Conservation (phyloP, 1,140 invertebrate species). For the Cydia splendana region DNA sequence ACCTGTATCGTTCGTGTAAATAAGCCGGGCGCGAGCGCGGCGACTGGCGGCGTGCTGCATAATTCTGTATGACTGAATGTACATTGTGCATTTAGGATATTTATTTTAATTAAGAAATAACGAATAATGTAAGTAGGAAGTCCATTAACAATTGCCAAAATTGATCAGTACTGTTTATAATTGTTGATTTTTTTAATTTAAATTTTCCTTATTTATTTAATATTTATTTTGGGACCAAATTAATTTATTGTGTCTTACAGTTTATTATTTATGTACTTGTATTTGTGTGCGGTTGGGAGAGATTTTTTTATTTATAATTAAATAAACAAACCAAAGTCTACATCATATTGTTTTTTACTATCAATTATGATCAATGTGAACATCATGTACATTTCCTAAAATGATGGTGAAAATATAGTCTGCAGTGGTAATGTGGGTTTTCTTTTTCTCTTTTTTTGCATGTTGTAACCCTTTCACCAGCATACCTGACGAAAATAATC, state of each 20-base stretch:
- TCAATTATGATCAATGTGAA: conserved; percentile 51
- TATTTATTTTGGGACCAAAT: conserved; percentile 79
- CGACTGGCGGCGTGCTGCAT: conserved; percentile 54
- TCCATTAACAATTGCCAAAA: conserved; percentile 77
- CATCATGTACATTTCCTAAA: conserved; percentile 57
- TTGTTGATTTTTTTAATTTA: conserved; percentile 73
- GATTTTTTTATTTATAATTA: conserved; percentile 75
- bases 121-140: conserved; percentile 67
- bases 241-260: conserved; percentile 75
- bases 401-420: conserved; percentile 58
- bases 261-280: conserved; percentile 72
- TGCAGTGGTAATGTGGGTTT: conserved; percentile 51
- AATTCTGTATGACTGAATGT: conserved; percentile 61
- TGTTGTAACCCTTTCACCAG: not conserved
- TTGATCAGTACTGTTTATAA: conserved; percentile 68
- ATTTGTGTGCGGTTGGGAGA: conserved; percentile 72
- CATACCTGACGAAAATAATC: not conserved
- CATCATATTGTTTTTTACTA: conserved; percentile 69
- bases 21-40: conserved; percentile 56
- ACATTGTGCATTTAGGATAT: conserved; percentile 65
- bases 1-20: conserved; percentile 61
- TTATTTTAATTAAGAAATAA: conserved; percentile 74
- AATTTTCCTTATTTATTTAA: conserved; percentile 73
- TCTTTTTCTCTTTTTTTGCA: conserved; percentile 37
- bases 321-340: conserved; percentile 79